Evolutionary conservation across 2,888 invertebrate species (phyloP).

Genomic region (Antheraea assamensis): DNA sequence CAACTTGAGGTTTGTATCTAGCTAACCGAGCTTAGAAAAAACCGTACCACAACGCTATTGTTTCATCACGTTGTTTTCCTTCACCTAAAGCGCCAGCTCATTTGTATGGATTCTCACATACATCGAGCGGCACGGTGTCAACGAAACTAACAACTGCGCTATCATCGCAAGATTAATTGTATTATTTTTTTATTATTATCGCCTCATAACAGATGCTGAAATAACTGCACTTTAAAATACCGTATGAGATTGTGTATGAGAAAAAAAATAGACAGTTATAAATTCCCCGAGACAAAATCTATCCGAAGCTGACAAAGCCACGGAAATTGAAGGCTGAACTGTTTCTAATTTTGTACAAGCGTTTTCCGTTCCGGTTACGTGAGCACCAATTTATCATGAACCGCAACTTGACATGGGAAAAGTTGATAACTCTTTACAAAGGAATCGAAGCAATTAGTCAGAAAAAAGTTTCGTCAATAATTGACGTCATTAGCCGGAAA

Average conservation of each 20-base stretch:
- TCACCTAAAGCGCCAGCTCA: too few species aligned
- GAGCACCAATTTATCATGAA: conserved; percentile 3
- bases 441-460: background rate
- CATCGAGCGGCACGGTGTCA: too few species aligned
- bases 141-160: too few species aligned
- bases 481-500: background rate
- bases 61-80: too few species aligned
- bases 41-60: too few species aligned
- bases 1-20: too few species aligned
- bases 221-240: background rate
- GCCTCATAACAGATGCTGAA: background rate
- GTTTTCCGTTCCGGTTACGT: conserved; percentile 4
- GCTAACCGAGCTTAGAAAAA: too few species aligned
- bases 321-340: background rate
- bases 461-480: conserved; percentile 1
- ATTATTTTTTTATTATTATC: too few species aligned
- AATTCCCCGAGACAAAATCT: background rate
- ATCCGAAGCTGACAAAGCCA: conserved; percentile 2
- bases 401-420: background rate
- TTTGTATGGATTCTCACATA: too few species aligned
- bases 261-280: background rate
- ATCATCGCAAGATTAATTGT: too few species aligned
- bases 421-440: background rate
- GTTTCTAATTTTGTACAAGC: conserved; percentile 15
- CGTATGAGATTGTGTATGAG: background rate